Base-by-base conservation (phyloP, 2,888 invertebrate genomes). In the Epicampocera succincta region DNA sequence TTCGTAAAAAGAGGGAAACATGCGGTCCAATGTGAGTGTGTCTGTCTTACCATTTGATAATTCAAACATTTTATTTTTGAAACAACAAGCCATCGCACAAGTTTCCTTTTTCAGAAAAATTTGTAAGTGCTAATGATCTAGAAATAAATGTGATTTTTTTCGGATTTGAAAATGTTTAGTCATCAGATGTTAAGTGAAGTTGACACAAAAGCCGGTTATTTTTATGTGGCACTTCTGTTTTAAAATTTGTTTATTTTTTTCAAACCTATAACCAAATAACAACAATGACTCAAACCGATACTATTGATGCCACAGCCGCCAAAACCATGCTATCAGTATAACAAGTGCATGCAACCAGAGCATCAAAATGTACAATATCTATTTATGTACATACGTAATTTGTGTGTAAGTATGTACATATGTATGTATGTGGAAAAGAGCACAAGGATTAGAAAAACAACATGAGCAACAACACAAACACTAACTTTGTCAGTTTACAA, bases 151-250 rank as follows among this genome's bases (percentile, higher is more conserved):
- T 50, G 19, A 5, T 25, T 21, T 29, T 15, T 2, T 25, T 13
- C 13, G 15, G 15, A 13, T 74, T 63, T 48, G 15, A 56, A 60
- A 69, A 68, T 69, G 68, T 69, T 80, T 80, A 72, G 76, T 77
- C 74, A 66, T 74, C 80, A 82, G 80, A 77, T 72, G 74, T 74
- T 73, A 63, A 74, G 58, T 77, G 17, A 78, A 83, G 68, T 84
- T 75, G 80, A 78, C 78, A 79, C 72, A 79, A 75, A 72, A 69
- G 42, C 56, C 56, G 29, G 21, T 50, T 19, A 46, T 69, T 80
- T 61, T 44, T 54, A 33, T 58, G 13, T 40, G 48, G 15, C 56
- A 58, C 12, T 17, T 61, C 12, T 46, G 42, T 33, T 61, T 52
- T 19, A 52, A 42, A 63, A 46, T 63, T 63, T 69, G 38, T 69